These are phyloP conservation scores for Clistopyga incitator DNA, from an alignment of 2,888 invertebrate genomes.

Conservation along the genomic window DNA sequence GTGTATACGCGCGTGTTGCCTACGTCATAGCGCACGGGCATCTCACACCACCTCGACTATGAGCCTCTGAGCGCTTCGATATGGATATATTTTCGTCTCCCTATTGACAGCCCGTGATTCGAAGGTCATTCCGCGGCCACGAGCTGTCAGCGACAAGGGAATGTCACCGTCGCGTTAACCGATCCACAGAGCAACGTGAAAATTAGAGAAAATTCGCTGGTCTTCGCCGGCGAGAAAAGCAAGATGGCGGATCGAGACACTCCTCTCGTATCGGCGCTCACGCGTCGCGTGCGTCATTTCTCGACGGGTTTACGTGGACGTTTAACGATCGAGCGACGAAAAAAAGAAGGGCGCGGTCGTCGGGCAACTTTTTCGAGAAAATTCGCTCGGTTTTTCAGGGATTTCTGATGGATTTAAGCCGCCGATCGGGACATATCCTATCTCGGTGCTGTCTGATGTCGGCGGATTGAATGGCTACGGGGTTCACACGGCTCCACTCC, in stretches of 20 bases:
- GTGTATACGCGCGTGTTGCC: constrained; percentile 41
- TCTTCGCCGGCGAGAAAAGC: constrained; percentile 76
- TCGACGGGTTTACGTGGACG: background rate
- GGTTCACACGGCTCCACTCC: constrained; percentile 76
- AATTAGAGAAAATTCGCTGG: constrained; percentile 53
- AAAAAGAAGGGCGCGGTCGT: background rate
- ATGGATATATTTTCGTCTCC: constrained; percentile 1
- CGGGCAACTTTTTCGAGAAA: background rate
- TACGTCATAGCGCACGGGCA: constrained; percentile 54
- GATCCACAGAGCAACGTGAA: background rate
- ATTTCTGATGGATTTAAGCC: background rate
- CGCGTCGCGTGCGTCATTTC: constrained; percentile 78
- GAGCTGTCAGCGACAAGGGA: background rate
- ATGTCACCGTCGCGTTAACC: background rate
- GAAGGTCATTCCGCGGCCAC: background rate
- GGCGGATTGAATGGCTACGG: constrained; percentile 76
- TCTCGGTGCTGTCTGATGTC: constrained; percentile 41
- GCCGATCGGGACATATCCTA: background rate
- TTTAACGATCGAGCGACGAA: background rate
- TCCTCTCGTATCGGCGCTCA: constrained; percentile 70
- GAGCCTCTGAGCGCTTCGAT: constrained; percentile 11
- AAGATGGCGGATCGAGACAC: constrained; percentile 79
- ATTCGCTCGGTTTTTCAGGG: background rate
- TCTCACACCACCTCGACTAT: constrained; percentile 13
- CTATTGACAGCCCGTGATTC: constrained; percentile 42